phyloP scores from a whole-genome alignment of 2,113 vertebrate genomes.

The Prunella himalayana region DNA sequence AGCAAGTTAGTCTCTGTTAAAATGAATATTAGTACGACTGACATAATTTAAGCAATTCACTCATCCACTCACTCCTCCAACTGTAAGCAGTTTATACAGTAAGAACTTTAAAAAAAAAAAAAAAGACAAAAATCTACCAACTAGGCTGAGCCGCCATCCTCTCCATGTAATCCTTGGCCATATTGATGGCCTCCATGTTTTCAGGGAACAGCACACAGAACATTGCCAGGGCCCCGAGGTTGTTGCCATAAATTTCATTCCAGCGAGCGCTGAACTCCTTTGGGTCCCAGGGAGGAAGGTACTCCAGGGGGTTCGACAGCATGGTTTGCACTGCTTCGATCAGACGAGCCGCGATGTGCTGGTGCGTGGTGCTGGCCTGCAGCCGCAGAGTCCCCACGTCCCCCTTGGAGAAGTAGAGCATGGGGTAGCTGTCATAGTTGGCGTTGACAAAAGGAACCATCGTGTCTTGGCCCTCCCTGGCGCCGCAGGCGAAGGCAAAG shows the following conservation, averaged over 20 bases:
- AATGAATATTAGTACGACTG: not conserved
- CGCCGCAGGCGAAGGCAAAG: slow-evolving; percentile 65
- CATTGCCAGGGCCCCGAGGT: slow-evolving; percentile 91
- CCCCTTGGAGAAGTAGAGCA: slow-evolving; percentile 88
- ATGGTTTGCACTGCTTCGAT: slow-evolving; percentile 86
- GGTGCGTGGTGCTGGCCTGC: slow-evolving; percentile 77
- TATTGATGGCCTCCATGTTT: slow-evolving; percentile 83
- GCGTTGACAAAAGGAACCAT: slow-evolving; percentile 90
- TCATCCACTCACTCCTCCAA: not conserved
- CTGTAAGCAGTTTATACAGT: not conserved
- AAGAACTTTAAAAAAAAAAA: slow-evolving; percentile 50
- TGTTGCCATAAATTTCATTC: slow-evolving; percentile 98
- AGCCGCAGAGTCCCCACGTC: slow-evolving; percentile 82
- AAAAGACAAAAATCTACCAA: slow-evolving; percentile 91
- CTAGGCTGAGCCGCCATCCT: slow-evolving; percentile 99
- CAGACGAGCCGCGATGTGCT: slow-evolving; percentile 81
- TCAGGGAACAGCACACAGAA: slow-evolving; percentile 95
- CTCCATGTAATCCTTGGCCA: slow-evolving; percentile 97
- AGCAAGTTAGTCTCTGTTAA: not conserved
- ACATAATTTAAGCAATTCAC: not conserved
- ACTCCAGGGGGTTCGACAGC: slow-evolving; percentile 86
- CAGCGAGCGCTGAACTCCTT: slow-evolving; percentile 90
- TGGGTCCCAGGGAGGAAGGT: slow-evolving; percentile 93
- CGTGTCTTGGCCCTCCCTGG: slow-evolving; percentile 67
- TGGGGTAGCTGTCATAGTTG: slow-evolving; percentile 92